Conservation (phyloP, 2,888 invertebrate genomes). For the Epinotia nisella region DNA sequence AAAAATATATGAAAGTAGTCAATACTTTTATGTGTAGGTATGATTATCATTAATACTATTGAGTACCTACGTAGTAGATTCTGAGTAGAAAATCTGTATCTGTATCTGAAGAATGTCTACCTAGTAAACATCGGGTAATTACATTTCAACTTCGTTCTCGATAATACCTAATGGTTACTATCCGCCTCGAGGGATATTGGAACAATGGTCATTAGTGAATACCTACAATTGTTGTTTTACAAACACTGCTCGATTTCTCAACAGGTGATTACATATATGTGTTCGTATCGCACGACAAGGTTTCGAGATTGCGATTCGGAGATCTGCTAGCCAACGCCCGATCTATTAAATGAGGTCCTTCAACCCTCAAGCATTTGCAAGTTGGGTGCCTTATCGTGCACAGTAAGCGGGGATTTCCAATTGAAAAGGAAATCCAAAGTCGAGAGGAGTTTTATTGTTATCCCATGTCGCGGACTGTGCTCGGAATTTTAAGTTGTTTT, state of each 20-base stretch:
- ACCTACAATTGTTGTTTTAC: background rate
- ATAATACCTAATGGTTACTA: constrained; percentile 19
- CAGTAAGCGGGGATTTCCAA: constrained; percentile 42
- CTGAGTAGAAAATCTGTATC: too few species aligned
- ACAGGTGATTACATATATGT: constrained; percentile 11
- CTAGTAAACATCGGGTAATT: constrained; percentile 19
- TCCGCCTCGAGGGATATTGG: constrained; percentile 6
- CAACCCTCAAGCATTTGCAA: constrained; percentile 42
- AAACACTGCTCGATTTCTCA: constrained; percentile 1
- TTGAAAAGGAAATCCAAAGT: constrained; percentile 41
- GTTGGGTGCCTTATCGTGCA: constrained; percentile 36
- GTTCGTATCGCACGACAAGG: constrained; percentile 28
- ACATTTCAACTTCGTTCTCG: constrained; percentile 22
- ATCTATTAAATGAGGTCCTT: constrained; percentile 44
- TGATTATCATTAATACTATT: too few species aligned
- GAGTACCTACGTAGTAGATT: too few species aligned
- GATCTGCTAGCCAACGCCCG: constrained; percentile 40
- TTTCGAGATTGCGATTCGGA: constrained; percentile 22
- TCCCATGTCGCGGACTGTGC: constrained; percentile 29
- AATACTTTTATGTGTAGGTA: too few species aligned
- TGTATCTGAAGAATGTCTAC: constrained; percentile 25
- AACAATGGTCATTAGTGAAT: constrained; percentile 28
- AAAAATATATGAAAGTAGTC: too few species aligned
- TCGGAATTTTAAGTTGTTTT: constrained; percentile 26
- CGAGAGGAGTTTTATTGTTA: constrained; percentile 39